Base-by-base conservation (phyloP, 2,113 vertebrate genomes). In the Dasypus novemcinctus region DNA sequence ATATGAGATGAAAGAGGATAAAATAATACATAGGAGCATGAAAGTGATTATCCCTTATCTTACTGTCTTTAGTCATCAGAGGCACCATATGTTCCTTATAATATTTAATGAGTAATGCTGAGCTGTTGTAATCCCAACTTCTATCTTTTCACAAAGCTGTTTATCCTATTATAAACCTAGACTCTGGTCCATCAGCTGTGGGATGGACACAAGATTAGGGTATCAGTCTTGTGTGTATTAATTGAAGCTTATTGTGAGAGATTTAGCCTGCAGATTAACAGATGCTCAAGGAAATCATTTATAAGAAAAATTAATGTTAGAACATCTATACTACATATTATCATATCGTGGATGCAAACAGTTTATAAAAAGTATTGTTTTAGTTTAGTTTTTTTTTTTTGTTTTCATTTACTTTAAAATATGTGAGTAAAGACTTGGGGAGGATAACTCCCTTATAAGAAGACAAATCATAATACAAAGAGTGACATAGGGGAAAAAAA, bases 11-110 rank as follows among this genome's bases (percentile, higher is more conserved):
- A 90, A 96, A 71, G 59, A 0, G 4, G 25, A 63, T 86, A 54
- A 72, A 69, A 82, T 91, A 96, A 97, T 75, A 69, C 17, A 31
- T 0, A 49, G 31, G 72, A 88, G 38, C 41, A 85, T 63, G 83
- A 90, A 80, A 81, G 18, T 71, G 80, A 61, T 86, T 66, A 49
- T 91, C 13, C 91, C 57, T 88, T 95, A 86, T 95, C 88, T 96
- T 93, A 54, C 7, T 82, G 36, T 46, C 43, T 38, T 15, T 75
- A 91, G 91, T 96, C 95, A 61, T 87, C 78, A 64, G 75, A 59
- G 89, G 81, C 7, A 80, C 46, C 91, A 96, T 93, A 93, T 97
- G 91, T 92, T 98, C 66, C 18, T 85, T 38, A 1, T 87, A 87
- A 71, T 94, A 90, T 74, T 96, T 95, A 95, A 97, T 18, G 83